Conservation (phyloP, 2,888 invertebrate species). For the Tenthredo scrophulariae region DNA sequence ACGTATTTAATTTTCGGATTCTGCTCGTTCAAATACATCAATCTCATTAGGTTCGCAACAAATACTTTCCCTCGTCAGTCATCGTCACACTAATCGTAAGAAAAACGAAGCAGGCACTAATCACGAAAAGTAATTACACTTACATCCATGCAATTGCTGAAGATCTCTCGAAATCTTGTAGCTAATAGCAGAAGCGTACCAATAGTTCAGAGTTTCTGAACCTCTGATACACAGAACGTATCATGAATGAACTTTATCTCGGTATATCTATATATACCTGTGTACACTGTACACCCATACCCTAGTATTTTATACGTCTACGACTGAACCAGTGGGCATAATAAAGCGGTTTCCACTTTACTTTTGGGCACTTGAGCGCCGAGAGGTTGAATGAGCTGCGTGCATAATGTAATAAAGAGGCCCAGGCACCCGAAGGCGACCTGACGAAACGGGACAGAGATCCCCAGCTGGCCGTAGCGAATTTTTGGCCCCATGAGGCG, state of each 20-base stretch:
- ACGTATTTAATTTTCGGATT: neutral
- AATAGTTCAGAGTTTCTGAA: neutral
- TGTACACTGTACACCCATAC: neutral
- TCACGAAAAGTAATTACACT: neutral
- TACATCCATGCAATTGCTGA: neutral
- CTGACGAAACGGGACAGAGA: constrained; percentile 48
- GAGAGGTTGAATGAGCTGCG: constrained; percentile 62
- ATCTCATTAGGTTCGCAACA: neutral
- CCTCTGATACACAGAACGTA: neutral
- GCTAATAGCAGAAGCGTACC: neutral
- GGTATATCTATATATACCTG: neutral
- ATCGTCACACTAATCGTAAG: neutral
- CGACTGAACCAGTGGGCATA: constrained; percentile 2
- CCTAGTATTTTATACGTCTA: neutral
- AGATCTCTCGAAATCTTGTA: neutral
- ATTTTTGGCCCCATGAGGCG: constrained; percentile 69
- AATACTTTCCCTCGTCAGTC: too few relatives aligned
- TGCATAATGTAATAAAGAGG: constrained; percentile 65
- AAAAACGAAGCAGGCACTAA: neutral
- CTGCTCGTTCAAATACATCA: neutral
- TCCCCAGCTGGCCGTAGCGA: constrained; percentile 76
- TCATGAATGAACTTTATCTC: constrained; percentile 3
- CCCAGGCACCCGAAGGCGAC: constrained; percentile 50
- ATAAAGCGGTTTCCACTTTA: constrained; percentile 51
- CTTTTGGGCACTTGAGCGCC: constrained; percentile 64